Conservation (phyloP, 2,797 vertebrate genomes). For the Etheostoma perlongum region DNA sequence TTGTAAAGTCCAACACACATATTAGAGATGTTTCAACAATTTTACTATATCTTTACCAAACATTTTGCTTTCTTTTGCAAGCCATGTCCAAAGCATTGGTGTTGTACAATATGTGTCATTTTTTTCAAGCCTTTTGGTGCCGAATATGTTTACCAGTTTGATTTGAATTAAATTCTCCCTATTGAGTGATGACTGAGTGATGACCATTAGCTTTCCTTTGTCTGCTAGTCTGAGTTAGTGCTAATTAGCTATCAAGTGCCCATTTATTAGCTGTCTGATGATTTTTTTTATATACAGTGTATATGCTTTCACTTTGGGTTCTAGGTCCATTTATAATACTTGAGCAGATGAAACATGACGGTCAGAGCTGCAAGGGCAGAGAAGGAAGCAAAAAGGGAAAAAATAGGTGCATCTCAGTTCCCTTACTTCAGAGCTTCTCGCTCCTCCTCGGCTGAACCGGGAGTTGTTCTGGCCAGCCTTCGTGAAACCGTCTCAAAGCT, state of each 20-base stretch:
- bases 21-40: background rate
- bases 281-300: constrained; percentile 16
- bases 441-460: too few species aligned
- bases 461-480: too few species aligned
- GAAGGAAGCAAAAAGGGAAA: background rate
- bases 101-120: background rate
- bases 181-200: constrained; percentile 28
- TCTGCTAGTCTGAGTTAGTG: constrained; percentile 17
- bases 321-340: background rate
- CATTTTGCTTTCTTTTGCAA: background rate
- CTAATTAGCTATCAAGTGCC: constrained; percentile 43
- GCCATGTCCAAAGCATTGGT: constrained; percentile 7
- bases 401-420: background rate
- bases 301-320: constrained; percentile 2
- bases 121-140: constrained; percentile 12
- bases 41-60: background rate
- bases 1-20: background rate
- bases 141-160: constrained; percentile 35
- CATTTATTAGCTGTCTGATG: constrained; percentile 36
- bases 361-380: background rate
- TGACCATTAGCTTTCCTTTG: constrained; percentile 29
- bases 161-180: constrained; percentile 32
- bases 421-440: too few species aligned
- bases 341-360: background rate
- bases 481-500: too few species aligned